These are phyloP conservation scores for Neosalanx taihuensis DNA, from an alignment of 2,797 vertebrate species.

Conservation along the genomic window DNA sequence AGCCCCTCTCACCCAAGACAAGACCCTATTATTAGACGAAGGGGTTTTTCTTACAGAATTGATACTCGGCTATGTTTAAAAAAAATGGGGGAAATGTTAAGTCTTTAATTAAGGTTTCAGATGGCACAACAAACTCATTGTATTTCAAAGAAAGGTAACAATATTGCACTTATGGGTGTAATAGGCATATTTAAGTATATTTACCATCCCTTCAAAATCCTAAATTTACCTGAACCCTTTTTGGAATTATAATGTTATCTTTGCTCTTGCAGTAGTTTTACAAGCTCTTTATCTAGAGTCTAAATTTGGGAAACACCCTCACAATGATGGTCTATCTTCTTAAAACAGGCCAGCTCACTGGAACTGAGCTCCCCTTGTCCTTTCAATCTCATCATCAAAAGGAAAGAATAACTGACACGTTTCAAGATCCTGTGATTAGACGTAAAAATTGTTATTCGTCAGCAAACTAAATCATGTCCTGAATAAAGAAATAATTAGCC, in stretches of 20 bases:
- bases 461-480: too few relatives aligned
- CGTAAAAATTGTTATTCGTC: too few relatives aligned
- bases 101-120: slow-evolving; percentile 56
- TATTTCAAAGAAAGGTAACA: slow-evolving; percentile 21
- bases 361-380: slow-evolving; percentile 45
- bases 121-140: slow-evolving; percentile 44
- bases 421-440: too few relatives aligned
- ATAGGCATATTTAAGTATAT: not conserved
- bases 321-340: slow-evolving; percentile 68
- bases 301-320: slow-evolving; percentile 74
- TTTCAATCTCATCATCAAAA: slow-evolving; percentile 27
- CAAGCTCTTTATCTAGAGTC: slow-evolving; percentile 70
- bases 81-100: slow-evolving; percentile 51
- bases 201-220: slow-evolving; percentile 19
- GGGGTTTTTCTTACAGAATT: slow-evolving; percentile 70
- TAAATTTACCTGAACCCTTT: slow-evolving; percentile 23
- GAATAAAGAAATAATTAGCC: too few relatives aligned
- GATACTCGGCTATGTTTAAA: slow-evolving; percentile 54
- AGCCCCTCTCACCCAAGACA: slow-evolving; percentile 75
- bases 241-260: slow-evolving; percentile 62
- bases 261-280: slow-evolving; percentile 57
- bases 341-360: slow-evolving; percentile 65
- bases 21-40: slow-evolving; percentile 77
- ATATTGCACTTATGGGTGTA: not conserved
- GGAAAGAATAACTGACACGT: too few relatives aligned